phyloP scores from a whole-genome alignment of 2,113 vertebrate genomes.

The Eublepharis macularius region DNA sequence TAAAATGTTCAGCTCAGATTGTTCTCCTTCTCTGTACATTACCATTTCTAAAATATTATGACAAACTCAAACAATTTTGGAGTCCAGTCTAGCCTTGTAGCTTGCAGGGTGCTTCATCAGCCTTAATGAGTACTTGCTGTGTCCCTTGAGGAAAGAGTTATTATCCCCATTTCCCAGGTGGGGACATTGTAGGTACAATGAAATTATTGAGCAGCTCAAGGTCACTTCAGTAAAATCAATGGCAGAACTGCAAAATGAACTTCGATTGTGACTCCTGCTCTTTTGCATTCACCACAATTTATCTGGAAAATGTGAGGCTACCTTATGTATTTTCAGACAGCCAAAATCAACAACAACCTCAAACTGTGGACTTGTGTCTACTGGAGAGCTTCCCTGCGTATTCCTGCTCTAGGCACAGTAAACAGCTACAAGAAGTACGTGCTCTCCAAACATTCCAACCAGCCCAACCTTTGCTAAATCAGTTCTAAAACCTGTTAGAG shows the following conservation, averaged over 20 bases:
- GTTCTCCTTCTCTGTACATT: constrained; percentile 21
- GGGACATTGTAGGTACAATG: neutral
- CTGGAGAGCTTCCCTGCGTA: neutral
- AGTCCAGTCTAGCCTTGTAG: constrained; percentile 10
- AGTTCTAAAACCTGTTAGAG: neutral
- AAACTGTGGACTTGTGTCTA: neutral
- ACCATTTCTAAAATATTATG: constrained; percentile 34
- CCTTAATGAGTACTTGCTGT: neutral
- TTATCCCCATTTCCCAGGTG: neutral
- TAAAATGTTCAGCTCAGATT: constrained; percentile 29
- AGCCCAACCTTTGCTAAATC: neutral
- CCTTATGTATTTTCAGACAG: neutral
- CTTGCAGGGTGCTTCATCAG: neutral
- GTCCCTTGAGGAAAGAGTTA: constrained; percentile 1
- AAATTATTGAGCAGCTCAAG: neutral
- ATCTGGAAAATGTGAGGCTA: neutral
- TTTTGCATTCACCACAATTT: neutral
- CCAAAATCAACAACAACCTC: neutral
- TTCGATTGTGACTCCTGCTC: neutral
- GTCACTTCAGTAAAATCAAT: neutral
- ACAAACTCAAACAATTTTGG: constrained; percentile 12
- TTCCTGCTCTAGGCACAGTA: no score
- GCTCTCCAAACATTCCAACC: neutral
- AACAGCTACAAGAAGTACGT: neutral
- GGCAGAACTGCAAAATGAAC: neutral